Conservation (phyloP, 2,888 invertebrate genomes). For the Polydrusus tereticollis region DNA sequence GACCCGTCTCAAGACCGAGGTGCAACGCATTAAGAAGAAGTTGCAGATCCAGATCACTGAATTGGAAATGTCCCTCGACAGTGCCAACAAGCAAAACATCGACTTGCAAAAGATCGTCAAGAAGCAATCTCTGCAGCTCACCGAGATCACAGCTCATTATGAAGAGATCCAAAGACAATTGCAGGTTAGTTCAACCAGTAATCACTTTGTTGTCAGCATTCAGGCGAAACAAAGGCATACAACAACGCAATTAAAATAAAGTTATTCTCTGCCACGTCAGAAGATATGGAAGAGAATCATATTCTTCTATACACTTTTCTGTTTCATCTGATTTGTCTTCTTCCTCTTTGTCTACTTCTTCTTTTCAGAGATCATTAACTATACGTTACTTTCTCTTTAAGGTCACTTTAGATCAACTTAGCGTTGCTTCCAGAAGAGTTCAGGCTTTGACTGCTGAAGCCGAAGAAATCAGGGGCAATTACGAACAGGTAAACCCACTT, state of each 20-base stretch:
- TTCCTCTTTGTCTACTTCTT: no score
- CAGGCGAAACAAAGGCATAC: no score
- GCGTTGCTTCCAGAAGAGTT: conserved; percentile 90
- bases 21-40: conserved; percentile 98
- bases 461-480: conserved; percentile 94
- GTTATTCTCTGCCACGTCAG: no score
- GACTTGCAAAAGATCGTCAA: conserved; percentile 98
- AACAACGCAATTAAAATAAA: no score
- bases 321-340: no score
- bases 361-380: neutral
- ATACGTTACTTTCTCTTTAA: neutral
- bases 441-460: conserved; percentile 94
- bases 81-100: conserved; percentile 98
- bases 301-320: no score
- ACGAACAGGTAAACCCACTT: conserved; percentile 78
- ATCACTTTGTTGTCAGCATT: no score
- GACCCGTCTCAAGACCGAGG: conserved; percentile 95
- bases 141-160: conserved; percentile 94
- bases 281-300: no score
- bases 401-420: conserved; percentile 93
- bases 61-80: conserved; percentile 95
- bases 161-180: conserved; percentile 97
- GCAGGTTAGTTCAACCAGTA: no score
- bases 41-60: conserved; percentile 97
- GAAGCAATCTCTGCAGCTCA: conserved; percentile 93